Base-by-base conservation (phyloP, 2,888 invertebrate species). In the Girardia tigrina region DNA sequence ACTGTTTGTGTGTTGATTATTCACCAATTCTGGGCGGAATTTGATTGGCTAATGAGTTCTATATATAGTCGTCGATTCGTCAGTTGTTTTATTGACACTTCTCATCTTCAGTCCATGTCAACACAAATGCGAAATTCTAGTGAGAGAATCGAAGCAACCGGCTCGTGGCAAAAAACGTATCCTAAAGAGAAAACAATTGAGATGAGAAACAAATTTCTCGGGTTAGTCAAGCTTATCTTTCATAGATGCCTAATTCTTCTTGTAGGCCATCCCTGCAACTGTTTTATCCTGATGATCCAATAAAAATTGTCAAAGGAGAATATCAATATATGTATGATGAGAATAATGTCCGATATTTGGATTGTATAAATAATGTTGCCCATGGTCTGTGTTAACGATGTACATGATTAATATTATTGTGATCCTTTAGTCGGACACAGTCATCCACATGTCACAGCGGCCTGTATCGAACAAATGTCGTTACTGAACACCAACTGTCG, bases 341-440 rank as follows among this genome's bases (percentile, higher is more conserved):
- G 84, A 88, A 88, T 77, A 92, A 91, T 36, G 89, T 89, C 77
- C 87, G 90, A 78, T 97, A 92, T 84, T 87, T 98, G 81, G 97
- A 98, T 84, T 97, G 97, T 85, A 95, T 98, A 85, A 97, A 97
- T 86, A 98, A 98, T 85, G 97, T 98, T 26, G 93, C 94, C 2
- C 95, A 97, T 84, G 95, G 95, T 95, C 87, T 87, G 88, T 82
- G 28, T 56, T 36, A 12, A 36, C 8, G 16, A 36, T 12, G 16
- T 12, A 36, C 16, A 14, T 12, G 20, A 14, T 70, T 70, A 12
- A 70, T 12, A 23, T 14, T 14, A 8, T 12, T 70, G 20, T 70
- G 20, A 14, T 26, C 12, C 12, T 26, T 12, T 86, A 97, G 97
- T 98, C 81, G 98, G 98, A 0, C 98, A 98, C 85, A 94, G 95